Evolutionary conservation across 1,140 invertebrate genomes (phyloP).

Genomic region (Bathynomus jamesi): DNA sequence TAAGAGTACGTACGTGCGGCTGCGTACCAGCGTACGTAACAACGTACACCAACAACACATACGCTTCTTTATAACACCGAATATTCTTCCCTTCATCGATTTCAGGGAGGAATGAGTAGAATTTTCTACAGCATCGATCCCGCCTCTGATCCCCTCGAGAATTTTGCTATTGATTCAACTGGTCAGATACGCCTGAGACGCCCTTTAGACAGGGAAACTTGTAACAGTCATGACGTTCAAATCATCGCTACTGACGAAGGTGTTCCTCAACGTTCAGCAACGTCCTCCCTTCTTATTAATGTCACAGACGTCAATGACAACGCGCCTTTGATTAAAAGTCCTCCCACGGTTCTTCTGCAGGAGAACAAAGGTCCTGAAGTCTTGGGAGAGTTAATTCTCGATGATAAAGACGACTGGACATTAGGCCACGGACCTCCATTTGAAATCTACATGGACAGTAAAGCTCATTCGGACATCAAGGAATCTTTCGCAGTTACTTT

Average conservation of each 20-base stretch:
- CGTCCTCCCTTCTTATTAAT: slow-evolving; percentile 78
- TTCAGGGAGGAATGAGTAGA: no score
- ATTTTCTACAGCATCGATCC: slow-evolving; percentile 79
- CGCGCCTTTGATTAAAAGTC: slow-evolving; percentile 50
- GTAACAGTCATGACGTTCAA: slow-evolving; percentile 83
- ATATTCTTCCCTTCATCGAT: no score
- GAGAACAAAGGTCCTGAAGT: slow-evolving; percentile 20
- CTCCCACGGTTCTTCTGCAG: slow-evolving; percentile 8
- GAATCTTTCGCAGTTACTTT: slow-evolving; percentile 16
- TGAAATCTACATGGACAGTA: slow-evolving; percentile 9
- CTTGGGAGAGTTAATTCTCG: slow-evolving; percentile 9
- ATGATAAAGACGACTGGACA: slow-evolving; percentile 22
- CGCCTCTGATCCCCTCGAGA: slow-evolving; percentile 75
- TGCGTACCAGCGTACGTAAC: no score
- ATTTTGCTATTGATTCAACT: slow-evolving; percentile 83
- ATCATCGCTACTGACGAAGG: slow-evolving; percentile 92
- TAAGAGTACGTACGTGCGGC: no score
- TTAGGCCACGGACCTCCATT: slow-evolving; percentile 24
- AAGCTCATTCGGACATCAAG: slow-evolving; percentile 7
- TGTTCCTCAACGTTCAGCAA: slow-evolving; percentile 84
- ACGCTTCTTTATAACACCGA: no score
- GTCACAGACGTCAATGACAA: slow-evolving; percentile 89
- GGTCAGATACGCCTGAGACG: slow-evolving; percentile 68
- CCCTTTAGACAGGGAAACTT: slow-evolving; percentile 67
- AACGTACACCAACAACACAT: no score